Percentiles rank a stretch among this genome's conserved stretches.
These are phyloP conservation scores for Drosophila aff. DNA, from an alignment of 1,140 invertebrate genomes.

Conservation along the genomic window DNA sequence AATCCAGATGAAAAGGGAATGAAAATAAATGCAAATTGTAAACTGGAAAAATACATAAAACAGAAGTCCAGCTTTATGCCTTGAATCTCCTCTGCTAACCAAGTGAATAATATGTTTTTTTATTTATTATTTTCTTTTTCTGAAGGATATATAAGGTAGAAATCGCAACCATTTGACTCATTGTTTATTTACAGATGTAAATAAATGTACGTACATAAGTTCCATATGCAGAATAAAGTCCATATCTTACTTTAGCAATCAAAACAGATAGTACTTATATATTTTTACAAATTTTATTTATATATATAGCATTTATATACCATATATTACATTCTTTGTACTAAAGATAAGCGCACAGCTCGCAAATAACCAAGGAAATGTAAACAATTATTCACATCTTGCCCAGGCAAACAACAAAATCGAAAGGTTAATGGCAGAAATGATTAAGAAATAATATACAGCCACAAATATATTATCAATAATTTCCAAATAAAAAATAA, in stretches of 20 bases:
- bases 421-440: conserved; percentile 3
- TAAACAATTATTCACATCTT: conserved; percentile 14
- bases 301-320: background rate
- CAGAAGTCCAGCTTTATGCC: background rate
- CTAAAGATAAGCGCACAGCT: background rate
- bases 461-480: background rate
- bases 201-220: conserved; percentile 9
- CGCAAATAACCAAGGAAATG: background rate
- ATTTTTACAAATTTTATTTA: background rate
- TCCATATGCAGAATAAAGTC: background rate
- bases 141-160: background rate
- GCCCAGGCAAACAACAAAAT: background rate
- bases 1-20: background rate
- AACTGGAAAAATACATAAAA: conserved; percentile 8
- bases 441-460: background rate
- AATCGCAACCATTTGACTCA: conserved; percentile 8
- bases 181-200: background rate
- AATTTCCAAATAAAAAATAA: background rate
- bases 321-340: background rate
- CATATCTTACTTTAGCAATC: background rate
- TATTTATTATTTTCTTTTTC: background rate
- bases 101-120: background rate
- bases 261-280: background rate
- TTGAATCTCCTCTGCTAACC: background rate
- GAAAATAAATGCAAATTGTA: conserved; percentile 5